Percentiles rank a stretch among this genome's conserved stretches.
These are phyloP conservation scores for Corythornis cristatus DNA, from an alignment of 2,113 vertebrate species.

Conservation along the genomic window DNA sequence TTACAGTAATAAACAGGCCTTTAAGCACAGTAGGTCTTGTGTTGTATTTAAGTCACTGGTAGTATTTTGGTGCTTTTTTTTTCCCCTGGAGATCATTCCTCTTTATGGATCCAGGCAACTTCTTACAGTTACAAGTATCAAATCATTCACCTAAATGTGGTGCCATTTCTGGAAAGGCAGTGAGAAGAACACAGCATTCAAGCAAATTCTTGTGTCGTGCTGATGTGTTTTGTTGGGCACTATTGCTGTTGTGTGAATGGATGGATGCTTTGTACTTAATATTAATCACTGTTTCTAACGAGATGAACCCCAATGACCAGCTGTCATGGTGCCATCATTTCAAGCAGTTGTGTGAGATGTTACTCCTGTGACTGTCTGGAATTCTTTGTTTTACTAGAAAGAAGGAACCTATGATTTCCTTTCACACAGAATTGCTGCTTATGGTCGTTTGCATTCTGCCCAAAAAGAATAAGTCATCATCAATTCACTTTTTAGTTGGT, in stretches of 20 bases:
- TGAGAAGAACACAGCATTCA: neutral
- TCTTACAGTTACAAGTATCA: neutral
- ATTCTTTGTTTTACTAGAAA: neutral
- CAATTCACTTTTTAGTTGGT: neutral
- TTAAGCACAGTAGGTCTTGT: neutral
- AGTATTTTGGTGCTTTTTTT: neutral
- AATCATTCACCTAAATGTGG: neutral
- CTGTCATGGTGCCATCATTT: neutral
- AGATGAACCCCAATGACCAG: neutral
- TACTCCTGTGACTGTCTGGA: neutral
- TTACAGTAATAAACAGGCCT: neutral
- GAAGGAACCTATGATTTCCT: neutral
- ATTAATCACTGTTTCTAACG: neutral
- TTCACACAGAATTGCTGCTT: neutral
- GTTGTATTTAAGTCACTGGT: slow-evolving; percentile 11
- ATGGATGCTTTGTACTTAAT: neutral
- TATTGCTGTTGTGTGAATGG: neutral
- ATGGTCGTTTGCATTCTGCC: neutral
- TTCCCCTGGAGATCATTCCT: neutral
- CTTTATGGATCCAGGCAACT: neutral
- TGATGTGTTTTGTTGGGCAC: neutral
- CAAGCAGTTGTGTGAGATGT: neutral
- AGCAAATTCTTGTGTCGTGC: neutral
- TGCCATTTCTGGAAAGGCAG: neutral
- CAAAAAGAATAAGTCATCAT: neutral